Percentiles rank a stretch among this genome's conserved stretches.
Evolutionary conservation across 2,113 vertebrate genomes (phyloP).

Genomic region (Tragulus kanchil): DNA sequence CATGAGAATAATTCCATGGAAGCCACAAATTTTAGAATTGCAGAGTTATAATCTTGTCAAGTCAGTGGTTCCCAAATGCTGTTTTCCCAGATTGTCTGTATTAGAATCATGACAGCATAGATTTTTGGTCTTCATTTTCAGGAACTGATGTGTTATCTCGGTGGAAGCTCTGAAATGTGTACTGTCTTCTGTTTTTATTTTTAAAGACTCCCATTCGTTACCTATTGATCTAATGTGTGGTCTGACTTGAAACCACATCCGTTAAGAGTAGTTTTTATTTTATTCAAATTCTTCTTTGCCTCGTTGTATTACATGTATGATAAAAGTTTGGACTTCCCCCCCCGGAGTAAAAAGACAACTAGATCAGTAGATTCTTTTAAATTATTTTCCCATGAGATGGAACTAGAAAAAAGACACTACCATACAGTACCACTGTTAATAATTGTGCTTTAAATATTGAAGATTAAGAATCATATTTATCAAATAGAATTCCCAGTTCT

Average conservation of each 20-base stretch:
- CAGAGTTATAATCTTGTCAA: not conserved
- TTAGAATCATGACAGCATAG: not conserved
- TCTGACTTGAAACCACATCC: not conserved
- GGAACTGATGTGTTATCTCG: not conserved
- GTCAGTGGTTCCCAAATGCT: not conserved
- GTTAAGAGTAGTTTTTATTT: slow-evolving; percentile 15
- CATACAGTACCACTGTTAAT: not conserved
- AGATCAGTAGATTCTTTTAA: not conserved
- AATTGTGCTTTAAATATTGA: slow-evolving; percentile 35
- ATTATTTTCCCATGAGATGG: not conserved
- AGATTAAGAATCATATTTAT: slow-evolving; percentile 10
- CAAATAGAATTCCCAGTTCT: slow-evolving; percentile 29
- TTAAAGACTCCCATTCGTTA: not conserved
- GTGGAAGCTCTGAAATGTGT: not conserved
- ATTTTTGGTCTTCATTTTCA: slow-evolving; percentile 44
- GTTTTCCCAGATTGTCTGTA: not conserved
- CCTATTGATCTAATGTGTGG: not conserved
- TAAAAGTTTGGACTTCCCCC: not conserved
- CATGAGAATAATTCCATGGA: slow-evolving; percentile 14
- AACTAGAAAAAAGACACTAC: not conserved
- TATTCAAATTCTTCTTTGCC: not conserved
- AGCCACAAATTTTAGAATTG: slow-evolving; percentile 17
- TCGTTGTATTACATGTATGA: not conserved
- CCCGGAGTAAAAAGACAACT: not conserved
- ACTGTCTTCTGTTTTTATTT: not conserved